Conservation (phyloP, 2,113 vertebrate genomes). For the Sander vitreus region DNA sequence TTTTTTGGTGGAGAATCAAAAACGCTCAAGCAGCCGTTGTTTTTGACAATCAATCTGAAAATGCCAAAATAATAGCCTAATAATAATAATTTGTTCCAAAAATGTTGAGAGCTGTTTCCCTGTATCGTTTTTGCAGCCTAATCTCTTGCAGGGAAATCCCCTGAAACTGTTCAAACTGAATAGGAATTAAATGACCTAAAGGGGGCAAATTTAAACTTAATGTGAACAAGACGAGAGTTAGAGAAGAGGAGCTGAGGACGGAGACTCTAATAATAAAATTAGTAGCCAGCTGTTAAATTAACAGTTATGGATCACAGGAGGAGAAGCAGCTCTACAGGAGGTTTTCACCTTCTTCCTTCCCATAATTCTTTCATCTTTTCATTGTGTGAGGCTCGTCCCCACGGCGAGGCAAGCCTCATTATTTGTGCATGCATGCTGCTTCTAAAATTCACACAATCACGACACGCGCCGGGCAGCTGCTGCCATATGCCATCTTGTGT, state of each 20-base stretch:
- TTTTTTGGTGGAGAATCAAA: neutral
- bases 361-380: constrained; percentile 61
- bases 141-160: constrained; percentile 15
- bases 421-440: constrained; percentile 46
- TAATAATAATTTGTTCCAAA: neutral
- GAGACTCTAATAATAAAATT: constrained; percentile 42
- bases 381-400: constrained; percentile 52
- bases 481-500: constrained; percentile 64
- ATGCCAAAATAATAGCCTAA: neutral
- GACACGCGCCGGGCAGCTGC: constrained; percentile 66
- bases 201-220: constrained; percentile 35
- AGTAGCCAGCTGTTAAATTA: constrained; percentile 59
- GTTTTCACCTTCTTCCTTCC: constrained; percentile 32
- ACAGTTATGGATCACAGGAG: constrained; percentile 61
- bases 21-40: neutral
- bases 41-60: neutral
- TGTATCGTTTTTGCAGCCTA: neutral
- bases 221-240: constrained; percentile 32
- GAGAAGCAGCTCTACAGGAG: constrained; percentile 50
- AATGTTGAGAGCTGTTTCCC: neutral
- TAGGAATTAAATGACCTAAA: constrained; percentile 10
- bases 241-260: constrained; percentile 21
- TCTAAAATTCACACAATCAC: constrained; percentile 57
- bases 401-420: constrained; percentile 68
- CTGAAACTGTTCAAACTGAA: constrained; percentile 17